Conservation (phyloP, 2,797 vertebrate genomes). For the Etheostoma perlongum region DNA sequence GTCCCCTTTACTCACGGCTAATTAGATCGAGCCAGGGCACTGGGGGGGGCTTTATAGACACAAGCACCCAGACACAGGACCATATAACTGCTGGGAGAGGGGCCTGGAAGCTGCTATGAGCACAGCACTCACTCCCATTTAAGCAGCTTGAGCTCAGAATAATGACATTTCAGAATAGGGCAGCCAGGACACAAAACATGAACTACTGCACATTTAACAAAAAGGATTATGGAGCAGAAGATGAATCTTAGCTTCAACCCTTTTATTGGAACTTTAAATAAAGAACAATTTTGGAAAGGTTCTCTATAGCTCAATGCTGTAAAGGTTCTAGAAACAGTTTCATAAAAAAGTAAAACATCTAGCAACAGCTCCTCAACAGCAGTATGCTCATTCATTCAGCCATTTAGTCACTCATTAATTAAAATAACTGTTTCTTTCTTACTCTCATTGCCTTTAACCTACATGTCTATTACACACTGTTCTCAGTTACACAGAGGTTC, state of each 20-base stretch:
- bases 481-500: neutral
- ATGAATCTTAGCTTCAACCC: slow-evolving; percentile 6
- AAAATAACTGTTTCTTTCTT: neutral
- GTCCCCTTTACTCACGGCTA: slow-evolving; percentile 87
- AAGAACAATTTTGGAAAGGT: neutral
- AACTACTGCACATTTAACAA: slow-evolving; percentile 28
- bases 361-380: neutral
- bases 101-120: slow-evolving; percentile 59
- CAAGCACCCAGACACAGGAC: slow-evolving; percentile 76
- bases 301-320: neutral
- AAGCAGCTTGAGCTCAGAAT: slow-evolving; percentile 51
- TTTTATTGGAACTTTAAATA: neutral
- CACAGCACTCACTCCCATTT: slow-evolving; percentile 58
- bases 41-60: slow-evolving; percentile 75
- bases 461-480: too few relatives aligned
- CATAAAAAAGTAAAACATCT: neutral
- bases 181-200: slow-evolving; percentile 6
- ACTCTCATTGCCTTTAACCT: neutral
- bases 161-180: slow-evolving; percentile 61
- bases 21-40: slow-evolving; percentile 85
- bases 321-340: neutral
- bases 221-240: slow-evolving; percentile 20
- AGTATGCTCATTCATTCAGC: neutral
- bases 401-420: slow-evolving; percentile 1
- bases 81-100: slow-evolving; percentile 58